Evolutionary conservation across 37 sponge, comb jelly and placozoan species (phyloP), one percentile per base, ranked within the genome.

Genomic region (Eunapius fragilis): DNA sequence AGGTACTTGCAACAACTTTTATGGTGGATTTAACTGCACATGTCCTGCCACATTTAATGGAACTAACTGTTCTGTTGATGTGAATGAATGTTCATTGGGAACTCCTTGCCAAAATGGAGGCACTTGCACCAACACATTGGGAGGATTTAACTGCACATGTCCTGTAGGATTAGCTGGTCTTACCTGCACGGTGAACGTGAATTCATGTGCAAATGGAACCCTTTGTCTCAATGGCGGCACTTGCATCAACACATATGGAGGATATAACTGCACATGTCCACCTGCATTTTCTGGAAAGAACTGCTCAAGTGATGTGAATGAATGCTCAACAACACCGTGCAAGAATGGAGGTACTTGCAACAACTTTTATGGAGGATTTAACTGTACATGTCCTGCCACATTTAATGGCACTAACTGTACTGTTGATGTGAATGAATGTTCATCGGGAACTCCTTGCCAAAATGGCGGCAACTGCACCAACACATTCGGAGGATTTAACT

Each of bases 111-210:
- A 30, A 25, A 80, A 80, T 70, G 83, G 74, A 31, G 84, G 70
- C 27, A 82, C 38, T 11, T 92, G 92, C 78, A 37, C 68, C 49
- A 75, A 84, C 67, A 80, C 25, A 6, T 7, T 25, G 2, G 85
- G 88, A 25, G 47, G 45, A 47, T 87, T 82, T 36, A 68, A 77
- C 1, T 92, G 92, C 38, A 14, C 36, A 48, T 85, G 86, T 69
- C 13, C 78, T 25, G 2, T 14, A 26, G 68, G 37, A 25, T 58
- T 34, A 2, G 38, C 86, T 79, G 86, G 86, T n/a, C 33, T 1
- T 32, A 33, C 2, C 13, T 86, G 88, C 41, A 19, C 75, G 7
- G 69, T 34, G 28, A 68, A 74, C 25, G 47, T 87, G 22, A 41
- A 87, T 58, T 74, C 68, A 49, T 87, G 88, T 45, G 58, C 67